Conservation (phyloP, 2,797 vertebrate species). For the Pampus argenteus region DNA sequence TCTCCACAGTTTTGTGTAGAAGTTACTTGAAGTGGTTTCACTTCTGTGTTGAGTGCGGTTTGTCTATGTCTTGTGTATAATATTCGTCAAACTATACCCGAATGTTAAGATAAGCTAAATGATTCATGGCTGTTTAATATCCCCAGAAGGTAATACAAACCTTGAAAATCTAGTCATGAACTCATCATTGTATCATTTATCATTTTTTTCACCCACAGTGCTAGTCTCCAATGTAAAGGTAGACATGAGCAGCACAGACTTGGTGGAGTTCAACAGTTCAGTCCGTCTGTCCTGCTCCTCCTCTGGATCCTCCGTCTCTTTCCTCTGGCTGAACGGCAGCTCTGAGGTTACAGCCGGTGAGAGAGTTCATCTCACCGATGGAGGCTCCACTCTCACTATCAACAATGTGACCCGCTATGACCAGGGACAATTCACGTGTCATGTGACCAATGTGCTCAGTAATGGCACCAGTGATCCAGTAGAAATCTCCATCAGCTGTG, state of each 20-base stretch:
- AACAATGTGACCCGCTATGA: constrained; percentile 58
- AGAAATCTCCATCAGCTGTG: constrained; percentile 63
- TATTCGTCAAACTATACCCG: no score
- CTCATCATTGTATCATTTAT: no score
- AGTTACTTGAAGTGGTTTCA: not conserved
- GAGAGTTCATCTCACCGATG: constrained; percentile 47
- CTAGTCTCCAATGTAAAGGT: constrained; percentile 59
- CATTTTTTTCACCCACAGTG: constrained; percentile 51
- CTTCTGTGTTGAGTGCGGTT: not conserved
- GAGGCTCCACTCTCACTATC: constrained; percentile 52
- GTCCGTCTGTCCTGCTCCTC: constrained; percentile 70
- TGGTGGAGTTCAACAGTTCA: constrained; percentile 73
- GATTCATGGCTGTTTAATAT: no score
- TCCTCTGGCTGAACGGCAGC: constrained; percentile 74
- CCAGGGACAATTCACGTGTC: constrained; percentile 65
- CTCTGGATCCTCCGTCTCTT: constrained; percentile 54
- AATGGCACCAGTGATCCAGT: constrained; percentile 31
- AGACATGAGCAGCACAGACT: constrained; percentile 34
- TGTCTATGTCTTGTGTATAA: not conserved
- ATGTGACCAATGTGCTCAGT: constrained; percentile 58
- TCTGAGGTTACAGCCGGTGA: constrained; percentile 55
- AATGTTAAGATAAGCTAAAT: no score
- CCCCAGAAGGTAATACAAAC: no score
- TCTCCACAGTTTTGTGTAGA: not conserved
- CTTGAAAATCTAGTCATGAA: no score